phyloP scores from a whole-genome alignment of 2,888 invertebrate species.

The Perithous albicinctus region DNA sequence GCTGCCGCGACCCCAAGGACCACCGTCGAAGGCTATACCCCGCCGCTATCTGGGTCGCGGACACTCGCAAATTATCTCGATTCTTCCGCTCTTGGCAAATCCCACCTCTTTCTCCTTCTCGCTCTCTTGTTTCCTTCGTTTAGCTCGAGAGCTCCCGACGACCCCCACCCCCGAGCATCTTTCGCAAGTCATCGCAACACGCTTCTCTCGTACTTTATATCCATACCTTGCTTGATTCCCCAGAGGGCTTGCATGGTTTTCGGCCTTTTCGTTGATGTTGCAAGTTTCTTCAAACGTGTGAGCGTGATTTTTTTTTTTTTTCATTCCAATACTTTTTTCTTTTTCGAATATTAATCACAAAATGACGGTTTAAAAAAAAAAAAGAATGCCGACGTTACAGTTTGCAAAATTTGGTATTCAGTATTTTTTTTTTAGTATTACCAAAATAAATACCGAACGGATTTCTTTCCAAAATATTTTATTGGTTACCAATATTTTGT shows the following conservation, averaged over 20 bases:
- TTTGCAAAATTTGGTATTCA: too few species aligned
- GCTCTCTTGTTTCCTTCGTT: constrained; percentile 40
- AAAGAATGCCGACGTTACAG: too few species aligned
- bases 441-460: too few species aligned
- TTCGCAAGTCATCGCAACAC: constrained; percentile 23
- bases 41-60: constrained; percentile 80
- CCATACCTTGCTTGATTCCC: background rate
- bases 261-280: constrained; percentile 15
- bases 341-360: too few species aligned
- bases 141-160: constrained; percentile 12
- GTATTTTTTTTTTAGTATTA: too few species aligned
- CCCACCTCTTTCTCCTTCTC: constrained; percentile 56
- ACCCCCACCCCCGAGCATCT: background rate
- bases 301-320: too few species aligned
- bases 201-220: background rate
- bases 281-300: too few species aligned
- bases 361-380: too few species aligned
- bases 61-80: constrained; percentile 78
- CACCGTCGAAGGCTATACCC: constrained; percentile 77
- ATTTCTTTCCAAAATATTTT: too few species aligned
- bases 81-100: constrained; percentile 81
- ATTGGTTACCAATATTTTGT: too few species aligned
- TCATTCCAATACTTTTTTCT: too few species aligned
- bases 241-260: constrained; percentile 17
- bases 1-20: constrained; percentile 76